Base-by-base conservation (phyloP, 2,888 invertebrate species). In the Cantharis lateralis region DNA sequence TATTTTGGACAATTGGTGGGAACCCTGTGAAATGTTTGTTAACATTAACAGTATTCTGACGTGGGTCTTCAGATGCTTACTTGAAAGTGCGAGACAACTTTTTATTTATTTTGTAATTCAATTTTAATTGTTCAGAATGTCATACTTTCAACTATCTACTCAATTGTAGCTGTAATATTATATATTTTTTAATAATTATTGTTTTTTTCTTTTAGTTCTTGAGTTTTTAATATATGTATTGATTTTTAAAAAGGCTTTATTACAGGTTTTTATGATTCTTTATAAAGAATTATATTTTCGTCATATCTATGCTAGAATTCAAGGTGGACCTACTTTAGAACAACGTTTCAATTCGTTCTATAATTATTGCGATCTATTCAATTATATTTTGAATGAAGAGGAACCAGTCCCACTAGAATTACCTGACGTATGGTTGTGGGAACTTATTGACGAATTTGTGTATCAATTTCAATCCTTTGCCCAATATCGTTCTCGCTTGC, bases 391-490 rank as follows among this genome's bases (percentile, higher is more conserved):
- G 78, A 95, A 96, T 83, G 94, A 96, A 0, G 94, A 95, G 81
- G 94, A 94, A 32, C 98, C 98, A 0, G 96, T 98, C 0, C 92
- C 94, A 2, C 89, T 98, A 71, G 97, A 97, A 86, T 88, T 99
- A 76, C 99, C 99, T 11, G 98, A 99, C 89, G 95, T 98, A 86
- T 99, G 99, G 99, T 90, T 99, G 28, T 99, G 99, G 99, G 99
- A 99, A 88, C 93, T 99, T 71, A 96, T 99, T 82, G 99, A 99
- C 89, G 99, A 99, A 87, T 99, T 99, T 89, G 98, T 99, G 62
- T 99, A 99, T 86, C 99, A 99, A 89, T 95, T 98, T 89, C 96
- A 97, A 90, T 94, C 97, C 78, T 95, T 96, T 86, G 94, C 95
- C 0, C 96, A 96, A 86, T 96, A 95, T 85, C 92, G 94, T 85